A percentile compares a stretch with the other conserved stretches of the same genome.
Evolutionary conservation across 1,140 invertebrate genomes (phyloP).

Genomic region (Leptinotarsa lineolata): DNA sequence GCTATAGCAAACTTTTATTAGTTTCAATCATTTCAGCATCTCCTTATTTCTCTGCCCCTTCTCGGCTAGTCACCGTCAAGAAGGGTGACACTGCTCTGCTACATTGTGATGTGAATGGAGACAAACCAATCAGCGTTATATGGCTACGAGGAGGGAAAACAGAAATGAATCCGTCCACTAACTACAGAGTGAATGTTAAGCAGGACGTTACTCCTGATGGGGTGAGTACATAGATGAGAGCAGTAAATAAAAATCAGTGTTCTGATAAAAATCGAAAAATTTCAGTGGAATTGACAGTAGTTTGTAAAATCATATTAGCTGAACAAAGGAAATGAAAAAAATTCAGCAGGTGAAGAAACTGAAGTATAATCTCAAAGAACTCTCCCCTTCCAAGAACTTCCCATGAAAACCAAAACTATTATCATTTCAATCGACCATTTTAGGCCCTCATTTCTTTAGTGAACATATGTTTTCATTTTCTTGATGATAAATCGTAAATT

Average conservation of each 20-base stretch:
- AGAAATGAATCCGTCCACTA: slow-evolving; percentile 70
- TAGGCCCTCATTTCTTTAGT: too few relatives aligned
- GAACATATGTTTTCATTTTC: too few relatives aligned
- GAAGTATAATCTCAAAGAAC: too few relatives aligned
- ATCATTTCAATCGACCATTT: too few relatives aligned
- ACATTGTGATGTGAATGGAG: slow-evolving; percentile 80
- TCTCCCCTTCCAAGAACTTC: too few relatives aligned
- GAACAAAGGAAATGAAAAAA: too few relatives aligned
- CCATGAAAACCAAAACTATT: too few relatives aligned
- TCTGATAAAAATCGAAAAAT: too few relatives aligned
- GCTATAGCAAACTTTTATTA: neutral
- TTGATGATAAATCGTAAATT: too few relatives aligned
- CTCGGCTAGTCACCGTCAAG: slow-evolving; percentile 71
- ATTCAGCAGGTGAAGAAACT: too few relatives aligned
- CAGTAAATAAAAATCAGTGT: too few relatives aligned
- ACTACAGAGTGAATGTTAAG: slow-evolving; percentile 68
- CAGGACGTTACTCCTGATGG: slow-evolving; percentile 71
- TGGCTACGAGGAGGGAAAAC: slow-evolving; percentile 73
- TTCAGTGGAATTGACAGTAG: neutral
- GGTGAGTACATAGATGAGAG: slow-evolving; percentile 47
- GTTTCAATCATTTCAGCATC: slow-evolving; percentile 61
- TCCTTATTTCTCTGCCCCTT: slow-evolving; percentile 72
- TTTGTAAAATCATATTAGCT: neutral
- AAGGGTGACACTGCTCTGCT: slow-evolving; percentile 74
- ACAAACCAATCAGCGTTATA: slow-evolving; percentile 78